Base-by-base conservation (phyloP, 1,140 invertebrate species). In the Drosophila nigromelanica region DNA sequence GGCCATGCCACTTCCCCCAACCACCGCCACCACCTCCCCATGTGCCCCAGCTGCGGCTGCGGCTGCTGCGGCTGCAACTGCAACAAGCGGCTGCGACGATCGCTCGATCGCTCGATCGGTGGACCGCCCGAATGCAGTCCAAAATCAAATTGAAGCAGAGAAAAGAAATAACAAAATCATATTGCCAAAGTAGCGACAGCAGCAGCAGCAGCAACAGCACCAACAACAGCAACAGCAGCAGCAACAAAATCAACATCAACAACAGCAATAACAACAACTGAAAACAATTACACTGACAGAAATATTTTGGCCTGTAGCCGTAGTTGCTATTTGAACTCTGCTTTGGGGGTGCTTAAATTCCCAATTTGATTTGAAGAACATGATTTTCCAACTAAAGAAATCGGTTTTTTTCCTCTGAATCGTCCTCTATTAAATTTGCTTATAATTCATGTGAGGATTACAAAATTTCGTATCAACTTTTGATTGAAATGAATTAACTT, bases 101-200 rank as follows among this genome's bases (percentile, higher is more conserved):
- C 5, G 50, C 47, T 43, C 43, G 61, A 40, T 43, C 64, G 81
- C 51, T 58, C 18, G 18, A 18, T 24, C 21, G 21, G 21, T 24
- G 63, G 77, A 74, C 72, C 79, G 72, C 83, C 83, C 76, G 63
- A 78, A 73, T 70, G 58, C 66, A 74, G 74, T 71, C 71, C 62
- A 76, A 82, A 78, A 79, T 73, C 77, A 77, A 87, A 87, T 79
- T 79, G 74, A 77, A 68, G 76, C 75, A 78, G 50, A 61, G 70
- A 56, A 64, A 50, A 70, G 74, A 52, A 72, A 74, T 73, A 78
- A 80, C 78, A 78, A 87, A 87, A 82, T 52, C 80, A 89, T 89
- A 89, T 87, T 89, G 83, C 82, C 79, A 87, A 87, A 87, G 82
- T 82, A 89, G 76, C 82, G 79, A 66, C 66, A 86, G 45, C 73